These are phyloP conservation scores for Botia almorhae DNA, from an alignment of 2,797 vertebrate genomes.

Conservation along the genomic window DNA sequence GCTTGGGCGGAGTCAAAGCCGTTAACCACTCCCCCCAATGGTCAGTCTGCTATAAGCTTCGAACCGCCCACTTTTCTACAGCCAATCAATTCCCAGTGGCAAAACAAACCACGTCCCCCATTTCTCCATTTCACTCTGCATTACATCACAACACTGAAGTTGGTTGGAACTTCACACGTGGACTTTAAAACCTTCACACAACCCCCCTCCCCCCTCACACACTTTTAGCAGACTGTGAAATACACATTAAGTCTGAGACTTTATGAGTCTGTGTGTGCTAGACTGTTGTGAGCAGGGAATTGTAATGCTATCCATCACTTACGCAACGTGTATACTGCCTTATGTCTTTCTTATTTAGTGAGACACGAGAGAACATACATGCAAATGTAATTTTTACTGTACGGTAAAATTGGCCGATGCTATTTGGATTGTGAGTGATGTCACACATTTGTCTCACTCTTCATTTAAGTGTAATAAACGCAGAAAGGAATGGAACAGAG, in stretches of 20 bases:
- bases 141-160: too few relatives aligned
- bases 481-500: background rate
- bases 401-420: constrained; percentile 12
- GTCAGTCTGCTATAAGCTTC: too few relatives aligned
- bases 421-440: background rate
- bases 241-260: constrained; percentile 60
- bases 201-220: constrained; percentile 45
- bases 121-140: too few relatives aligned
- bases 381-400: constrained; percentile 27
- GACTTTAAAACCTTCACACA: too few relatives aligned
- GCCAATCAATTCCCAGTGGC: too few relatives aligned
- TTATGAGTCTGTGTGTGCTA: constrained; percentile 19
- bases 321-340: constrained; percentile 11
- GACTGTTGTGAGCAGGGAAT: constrained; percentile 2
- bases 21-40: too few relatives aligned
- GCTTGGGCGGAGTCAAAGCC: too few relatives aligned
- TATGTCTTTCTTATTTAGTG: constrained; percentile 7
- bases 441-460: constrained; percentile 22
- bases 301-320: constrained; percentile 2
- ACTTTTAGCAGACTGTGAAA: constrained; percentile 63
- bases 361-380: background rate
- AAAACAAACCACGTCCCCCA: too few relatives aligned
- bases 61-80: too few relatives aligned
- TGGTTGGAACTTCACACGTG: too few relatives aligned
- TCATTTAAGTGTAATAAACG: background rate